Conservation (phyloP, 2,797 vertebrate species). For the Pygocentrus nattereri region DNA sequence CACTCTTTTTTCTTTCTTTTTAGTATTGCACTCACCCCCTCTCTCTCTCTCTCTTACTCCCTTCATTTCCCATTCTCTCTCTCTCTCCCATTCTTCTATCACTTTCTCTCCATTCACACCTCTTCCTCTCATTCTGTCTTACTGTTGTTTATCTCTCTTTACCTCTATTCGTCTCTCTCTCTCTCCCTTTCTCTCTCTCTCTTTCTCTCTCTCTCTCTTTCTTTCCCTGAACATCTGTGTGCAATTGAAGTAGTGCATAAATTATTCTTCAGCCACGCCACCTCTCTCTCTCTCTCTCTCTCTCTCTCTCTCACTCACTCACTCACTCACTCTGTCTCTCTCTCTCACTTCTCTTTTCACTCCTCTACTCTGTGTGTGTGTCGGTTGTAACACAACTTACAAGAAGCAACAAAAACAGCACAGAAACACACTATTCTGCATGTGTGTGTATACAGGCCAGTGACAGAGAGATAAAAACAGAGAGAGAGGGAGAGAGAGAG, state of each 20-base stretch:
- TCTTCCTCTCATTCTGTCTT: too few species aligned
- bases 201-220: not conserved
- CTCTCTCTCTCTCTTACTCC: not conserved
- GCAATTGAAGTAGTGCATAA: constrained; percentile 63
- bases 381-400: too few species aligned
- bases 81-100: too few species aligned
- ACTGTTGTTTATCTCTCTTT: too few species aligned
- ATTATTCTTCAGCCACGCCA: constrained; percentile 63
- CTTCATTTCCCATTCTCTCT: not conserved
- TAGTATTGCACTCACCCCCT: too few species aligned
- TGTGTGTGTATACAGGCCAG: not conserved
- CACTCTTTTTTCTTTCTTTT: too few species aligned
- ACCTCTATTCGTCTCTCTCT: not conserved
- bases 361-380: not conserved
- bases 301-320: too few species aligned
- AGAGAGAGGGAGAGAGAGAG: too few species aligned
- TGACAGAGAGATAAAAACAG: not conserved
- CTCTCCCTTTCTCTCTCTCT: not conserved
- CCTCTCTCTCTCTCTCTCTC: not conserved
- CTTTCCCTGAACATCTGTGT: constrained; percentile 62
- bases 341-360: not conserved
- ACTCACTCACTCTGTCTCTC: too few species aligned
- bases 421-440: constrained; percentile 24
- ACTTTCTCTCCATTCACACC: too few species aligned
- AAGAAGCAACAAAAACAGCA: not conserved